Evolutionary conservation across 2,888 invertebrate species (phyloP).

Genomic region (Diplolepis rosae): DNA sequence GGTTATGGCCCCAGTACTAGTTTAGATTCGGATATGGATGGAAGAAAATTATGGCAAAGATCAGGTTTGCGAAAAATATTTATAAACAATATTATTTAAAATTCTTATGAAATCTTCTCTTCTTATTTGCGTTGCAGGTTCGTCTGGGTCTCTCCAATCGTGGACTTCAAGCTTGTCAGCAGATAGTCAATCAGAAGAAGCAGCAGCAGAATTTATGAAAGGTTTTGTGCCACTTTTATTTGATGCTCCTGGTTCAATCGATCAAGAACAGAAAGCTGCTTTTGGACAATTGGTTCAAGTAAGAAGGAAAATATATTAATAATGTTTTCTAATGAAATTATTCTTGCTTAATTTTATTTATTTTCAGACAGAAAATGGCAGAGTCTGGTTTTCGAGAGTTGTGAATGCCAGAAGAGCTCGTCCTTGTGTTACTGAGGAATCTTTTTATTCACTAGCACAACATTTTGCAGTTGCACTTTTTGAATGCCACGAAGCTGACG

Average conservation of each 20-base stretch:
- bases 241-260: conserved; percentile 76
- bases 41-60: conserved; percentile 71
- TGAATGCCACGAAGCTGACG: conserved; percentile 83
- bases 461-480: conserved; percentile 83
- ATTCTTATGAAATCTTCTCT: no score
- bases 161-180: conserved; percentile 80
- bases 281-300: conserved; percentile 80
- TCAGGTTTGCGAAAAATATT: conserved; percentile 61
- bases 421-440: conserved; percentile 79
- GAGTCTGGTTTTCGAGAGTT: conserved; percentile 82
- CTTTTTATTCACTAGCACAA: conserved; percentile 82
- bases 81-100: no score
- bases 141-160: conserved; percentile 79
- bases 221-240: conserved; percentile 80
- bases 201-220: conserved; percentile 80
- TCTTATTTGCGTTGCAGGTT: no score
- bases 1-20: conserved; percentile 78
- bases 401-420: conserved; percentile 80
- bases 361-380: conserved; percentile 77
- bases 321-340: background rate
- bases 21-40: conserved; percentile 75
- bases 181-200: conserved; percentile 78
- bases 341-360: background rate
- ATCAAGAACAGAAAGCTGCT: conserved; percentile 80
- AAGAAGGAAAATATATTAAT: conserved; percentile 45